phyloP scores from a whole-genome alignment of 2,888 invertebrate species.

The Dimorphilus gyrociliatus region DNA sequence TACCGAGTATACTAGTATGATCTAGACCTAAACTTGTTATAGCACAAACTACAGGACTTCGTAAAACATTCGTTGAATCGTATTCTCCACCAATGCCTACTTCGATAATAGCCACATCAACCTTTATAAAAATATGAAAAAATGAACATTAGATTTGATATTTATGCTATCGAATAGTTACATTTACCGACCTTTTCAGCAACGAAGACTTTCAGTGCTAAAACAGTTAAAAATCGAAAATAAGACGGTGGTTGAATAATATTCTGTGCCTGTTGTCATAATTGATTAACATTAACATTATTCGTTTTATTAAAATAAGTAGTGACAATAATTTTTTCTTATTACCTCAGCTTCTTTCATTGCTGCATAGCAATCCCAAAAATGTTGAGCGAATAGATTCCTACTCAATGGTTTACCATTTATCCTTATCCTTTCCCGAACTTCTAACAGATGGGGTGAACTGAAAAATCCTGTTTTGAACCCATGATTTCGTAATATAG shows the following conservation, averaged over 20 bases:
- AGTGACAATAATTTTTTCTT: background rate
- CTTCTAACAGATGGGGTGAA: constrained; percentile 83
- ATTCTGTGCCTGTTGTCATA: background rate
- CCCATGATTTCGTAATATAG: constrained; percentile 65
- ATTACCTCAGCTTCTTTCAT: constrained; percentile 21
- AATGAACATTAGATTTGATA: background rate
- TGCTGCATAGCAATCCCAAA: constrained; percentile 60
- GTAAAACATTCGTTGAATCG: constrained; percentile 71
- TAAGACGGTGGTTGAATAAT: constrained; percentile 53
- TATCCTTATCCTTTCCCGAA: constrained; percentile 75
- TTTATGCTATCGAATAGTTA: background rate
- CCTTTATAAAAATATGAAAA: constrained; percentile 9
- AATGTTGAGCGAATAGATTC: constrained; percentile 55
- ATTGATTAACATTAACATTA: background rate
- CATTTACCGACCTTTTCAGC: constrained; percentile 43
- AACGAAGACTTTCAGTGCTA: constrained; percentile 75
- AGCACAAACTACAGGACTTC: constrained; percentile 67
- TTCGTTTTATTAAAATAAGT: too few relatives aligned
- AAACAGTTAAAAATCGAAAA: constrained; percentile 78
- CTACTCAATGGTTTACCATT: constrained; percentile 61
- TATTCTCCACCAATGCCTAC: constrained; percentile 90
- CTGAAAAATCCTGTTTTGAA: constrained; percentile 72
- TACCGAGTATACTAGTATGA: constrained; percentile 66
- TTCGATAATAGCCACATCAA: constrained; percentile 79
- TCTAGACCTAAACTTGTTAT: constrained; percentile 79